These are phyloP conservation scores for Scaptomyza tumidula DNA, from an alignment of 2,888 invertebrate species.

Conservation along the genomic window DNA sequence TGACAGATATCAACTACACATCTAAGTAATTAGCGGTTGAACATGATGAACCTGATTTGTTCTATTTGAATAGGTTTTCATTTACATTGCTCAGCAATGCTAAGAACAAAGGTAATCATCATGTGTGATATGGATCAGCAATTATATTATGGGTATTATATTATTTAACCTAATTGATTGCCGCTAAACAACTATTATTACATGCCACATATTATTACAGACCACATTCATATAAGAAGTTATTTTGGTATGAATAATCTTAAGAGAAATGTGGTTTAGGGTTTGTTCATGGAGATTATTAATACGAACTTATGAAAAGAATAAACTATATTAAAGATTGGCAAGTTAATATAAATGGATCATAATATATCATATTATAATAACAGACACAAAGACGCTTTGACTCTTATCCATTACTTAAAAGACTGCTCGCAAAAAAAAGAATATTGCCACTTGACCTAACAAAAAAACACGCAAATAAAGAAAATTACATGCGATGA, in stretches of 20 bases:
- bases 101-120: background rate
- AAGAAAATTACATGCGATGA: conserved; percentile 10
- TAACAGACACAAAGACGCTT: background rate
- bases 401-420: background rate
- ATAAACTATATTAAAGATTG: background rate
- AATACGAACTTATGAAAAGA: background rate
- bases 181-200: too few relatives aligned
- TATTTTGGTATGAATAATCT: background rate
- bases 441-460: conserved; percentile 30
- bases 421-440: background rate
- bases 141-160: background rate
- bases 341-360: too few relatives aligned
- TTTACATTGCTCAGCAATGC: background rate
- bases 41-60: conserved; percentile 3
- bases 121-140: conserved; percentile 3
- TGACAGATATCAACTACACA: conserved; percentile 8
- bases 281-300: background rate
- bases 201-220: too few relatives aligned
- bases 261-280: background rate
- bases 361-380: background rate
- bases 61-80: background rate
- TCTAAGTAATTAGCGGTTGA: conserved; percentile 9
- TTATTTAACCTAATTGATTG: background rate
- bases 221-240: too few relatives aligned
- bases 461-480: conserved; percentile 20